Percentiles rank a stretch among this genome's conserved stretches.
These are phyloP conservation scores for Laterallus jamaicensis DNA, from an alignment of 2,113 vertebrate species.

Conservation along the genomic window DNA sequence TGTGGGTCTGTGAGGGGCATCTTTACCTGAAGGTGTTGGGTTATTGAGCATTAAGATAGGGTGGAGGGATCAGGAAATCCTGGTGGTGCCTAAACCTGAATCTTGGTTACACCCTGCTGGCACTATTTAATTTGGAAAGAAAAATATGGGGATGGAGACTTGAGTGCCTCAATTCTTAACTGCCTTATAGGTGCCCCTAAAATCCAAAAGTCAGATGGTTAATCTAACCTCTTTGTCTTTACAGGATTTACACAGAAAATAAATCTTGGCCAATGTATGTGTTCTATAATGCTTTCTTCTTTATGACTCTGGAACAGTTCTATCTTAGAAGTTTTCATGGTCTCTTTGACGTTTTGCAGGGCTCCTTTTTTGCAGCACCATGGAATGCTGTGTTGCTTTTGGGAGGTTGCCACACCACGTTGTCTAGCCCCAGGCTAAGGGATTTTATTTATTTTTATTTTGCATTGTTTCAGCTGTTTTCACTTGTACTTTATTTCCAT, in stretches of 20 bases:
- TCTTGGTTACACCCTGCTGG: not conserved
- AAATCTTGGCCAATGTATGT: not conserved
- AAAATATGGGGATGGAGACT: not conserved
- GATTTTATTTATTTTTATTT: constrained; percentile 69
- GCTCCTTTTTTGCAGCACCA: not conserved
- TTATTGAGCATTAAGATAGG: not conserved
- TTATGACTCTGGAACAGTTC: not conserved
- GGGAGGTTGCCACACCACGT: constrained; percentile 17
- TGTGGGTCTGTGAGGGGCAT: not conserved
- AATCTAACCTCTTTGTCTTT: not conserved
- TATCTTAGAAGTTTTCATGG: not conserved
- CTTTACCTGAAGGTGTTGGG: not conserved
- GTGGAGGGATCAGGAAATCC: not conserved
- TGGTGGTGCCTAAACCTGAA: not conserved
- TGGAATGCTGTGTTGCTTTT: constrained; percentile 15
- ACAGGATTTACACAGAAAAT: not conserved
- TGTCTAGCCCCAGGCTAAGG: constrained; percentile 32
- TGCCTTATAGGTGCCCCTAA: not conserved
- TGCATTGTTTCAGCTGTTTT: constrained; percentile 73
- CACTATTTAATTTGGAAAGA: not conserved
- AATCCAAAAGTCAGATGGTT: not conserved
- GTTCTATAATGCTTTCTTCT: not conserved
- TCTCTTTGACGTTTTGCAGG: not conserved
- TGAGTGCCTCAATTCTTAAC: not conserved
- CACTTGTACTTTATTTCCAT: constrained; percentile 57